These are phyloP conservation scores for Tubulanus polymorphus DNA, from an alignment of 2,888 invertebrate genomes.

Conservation along the genomic window DNA sequence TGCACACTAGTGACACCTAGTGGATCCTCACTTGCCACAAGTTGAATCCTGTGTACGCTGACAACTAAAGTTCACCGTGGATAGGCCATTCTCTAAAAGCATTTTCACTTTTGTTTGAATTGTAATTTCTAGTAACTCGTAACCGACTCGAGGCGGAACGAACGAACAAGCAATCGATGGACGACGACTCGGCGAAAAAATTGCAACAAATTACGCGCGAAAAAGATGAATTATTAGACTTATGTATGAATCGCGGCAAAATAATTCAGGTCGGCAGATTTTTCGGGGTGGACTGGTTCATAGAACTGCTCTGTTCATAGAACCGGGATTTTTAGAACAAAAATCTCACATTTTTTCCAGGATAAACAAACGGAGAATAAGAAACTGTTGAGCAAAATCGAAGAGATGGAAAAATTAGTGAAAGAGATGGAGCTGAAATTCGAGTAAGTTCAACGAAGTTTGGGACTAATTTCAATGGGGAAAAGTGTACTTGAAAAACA, in stretches of 20 bases:
- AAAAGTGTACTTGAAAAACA: too few species aligned
- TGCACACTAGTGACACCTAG: too few species aligned
- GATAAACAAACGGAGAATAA: slow-evolving; percentile 50
- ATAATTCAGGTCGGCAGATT: slow-evolving; percentile 37
- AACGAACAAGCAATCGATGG: slow-evolving; percentile 24
- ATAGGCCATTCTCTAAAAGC: too few species aligned
- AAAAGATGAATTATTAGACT: slow-evolving; percentile 43
- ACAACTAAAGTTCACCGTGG: too few species aligned
- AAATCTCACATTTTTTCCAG: slow-evolving; percentile 21
- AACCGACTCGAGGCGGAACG: slow-evolving; percentile 31
- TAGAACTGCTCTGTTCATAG: neutral
- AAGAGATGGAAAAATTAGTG: slow-evolving; percentile 40
- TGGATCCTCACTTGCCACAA: too few species aligned
- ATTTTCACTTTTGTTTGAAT: too few species aligned
- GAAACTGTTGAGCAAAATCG: slow-evolving; percentile 34
- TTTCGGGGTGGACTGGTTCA: neutral
- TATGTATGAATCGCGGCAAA: slow-evolving; percentile 47
- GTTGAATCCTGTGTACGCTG: too few species aligned
- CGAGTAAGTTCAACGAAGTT: slow-evolving; percentile 30
- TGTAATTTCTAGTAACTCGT: too few species aligned
- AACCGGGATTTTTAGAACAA: neutral
- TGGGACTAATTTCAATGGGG: neutral
- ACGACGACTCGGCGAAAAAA: slow-evolving; percentile 24
- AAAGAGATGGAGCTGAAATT: slow-evolving; percentile 42
- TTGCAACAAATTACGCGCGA: slow-evolving; percentile 38